Conservation (phyloP, 37 sponge, comb jelly and placozoan genomes). For the Haliclona indistincta region DNA sequence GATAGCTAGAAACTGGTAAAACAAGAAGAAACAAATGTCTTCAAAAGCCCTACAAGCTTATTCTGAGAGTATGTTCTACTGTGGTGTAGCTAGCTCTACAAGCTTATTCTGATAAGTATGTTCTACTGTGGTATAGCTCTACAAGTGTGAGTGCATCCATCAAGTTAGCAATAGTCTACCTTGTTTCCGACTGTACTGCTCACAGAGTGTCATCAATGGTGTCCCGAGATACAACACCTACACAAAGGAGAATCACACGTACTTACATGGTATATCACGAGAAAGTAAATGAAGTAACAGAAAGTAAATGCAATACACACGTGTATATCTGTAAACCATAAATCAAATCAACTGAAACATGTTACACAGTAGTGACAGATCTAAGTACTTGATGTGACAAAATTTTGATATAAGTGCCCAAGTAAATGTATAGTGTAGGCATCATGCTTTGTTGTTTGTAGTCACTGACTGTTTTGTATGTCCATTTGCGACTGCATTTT, state of each 20-base stretch:
- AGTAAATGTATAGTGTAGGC: neutral
- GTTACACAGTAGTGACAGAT: neutral
- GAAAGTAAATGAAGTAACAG: no score
- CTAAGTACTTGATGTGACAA: neutral
- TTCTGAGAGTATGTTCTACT: no score
- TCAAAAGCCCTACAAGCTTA: neutral
- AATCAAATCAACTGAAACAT: neutral
- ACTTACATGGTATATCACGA: no score
- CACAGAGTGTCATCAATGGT: conserved; percentile 48
- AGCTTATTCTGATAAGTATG: no score
- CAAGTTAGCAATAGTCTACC: conserved; percentile 20
- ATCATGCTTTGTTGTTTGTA: no score
- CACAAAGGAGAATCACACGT: neutral
- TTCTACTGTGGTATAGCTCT: no score
- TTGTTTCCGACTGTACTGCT: conserved; percentile 54
- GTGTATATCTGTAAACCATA: conserved; percentile 1
- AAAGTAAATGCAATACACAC: neutral
- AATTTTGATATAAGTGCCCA: no score
- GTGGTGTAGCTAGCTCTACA: no score
- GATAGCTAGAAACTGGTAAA: conserved; percentile 33
- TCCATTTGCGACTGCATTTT: conserved; percentile 16
- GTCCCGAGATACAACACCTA: conserved; percentile 46
- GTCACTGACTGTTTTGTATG: conserved; percentile 58
- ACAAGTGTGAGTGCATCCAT: neutral
- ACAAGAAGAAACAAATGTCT: neutral